Conservation (phyloP, 2,113 vertebrate species). For the Poicephalus meyeri region DNA sequence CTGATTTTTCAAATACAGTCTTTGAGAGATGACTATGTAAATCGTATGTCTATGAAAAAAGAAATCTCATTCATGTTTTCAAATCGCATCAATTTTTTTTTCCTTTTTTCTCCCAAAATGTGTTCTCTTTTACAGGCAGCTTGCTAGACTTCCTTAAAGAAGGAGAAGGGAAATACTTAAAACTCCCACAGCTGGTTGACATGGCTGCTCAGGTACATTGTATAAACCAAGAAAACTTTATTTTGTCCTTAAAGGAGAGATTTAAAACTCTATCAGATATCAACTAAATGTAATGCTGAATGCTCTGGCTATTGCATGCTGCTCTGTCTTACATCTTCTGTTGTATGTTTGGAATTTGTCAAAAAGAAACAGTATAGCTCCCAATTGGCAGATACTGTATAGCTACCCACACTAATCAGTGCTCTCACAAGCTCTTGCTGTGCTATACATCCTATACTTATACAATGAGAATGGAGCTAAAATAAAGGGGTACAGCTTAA, state of each 20-base stretch:
- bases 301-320: background rate
- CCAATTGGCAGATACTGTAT: background rate
- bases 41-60: background rate
- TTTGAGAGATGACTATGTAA: background rate
- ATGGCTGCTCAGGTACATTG: slow-evolving; percentile 93
- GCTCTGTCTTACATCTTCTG: background rate
- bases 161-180: slow-evolving; percentile 93
- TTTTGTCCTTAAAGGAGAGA: background rate
- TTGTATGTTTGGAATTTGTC: background rate
- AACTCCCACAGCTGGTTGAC: slow-evolving; percentile 91
- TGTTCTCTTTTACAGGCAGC: slow-evolving; percentile 81
- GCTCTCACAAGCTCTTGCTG: background rate
- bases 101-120: background rate
- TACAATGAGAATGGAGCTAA: background rate
- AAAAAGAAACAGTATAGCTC: background rate
- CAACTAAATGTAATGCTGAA: background rate
- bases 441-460: background rate
- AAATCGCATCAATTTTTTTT: background rate
- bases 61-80: background rate
- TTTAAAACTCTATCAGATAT: background rate
- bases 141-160: slow-evolving; percentile 94
- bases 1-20: background rate
- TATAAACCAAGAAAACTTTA: background rate
- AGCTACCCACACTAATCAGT: background rate
- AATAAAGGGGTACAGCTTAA: background rate